Base-by-base conservation (phyloP, 2,888 invertebrate genomes). In the Drosophila neutralis region DNA sequence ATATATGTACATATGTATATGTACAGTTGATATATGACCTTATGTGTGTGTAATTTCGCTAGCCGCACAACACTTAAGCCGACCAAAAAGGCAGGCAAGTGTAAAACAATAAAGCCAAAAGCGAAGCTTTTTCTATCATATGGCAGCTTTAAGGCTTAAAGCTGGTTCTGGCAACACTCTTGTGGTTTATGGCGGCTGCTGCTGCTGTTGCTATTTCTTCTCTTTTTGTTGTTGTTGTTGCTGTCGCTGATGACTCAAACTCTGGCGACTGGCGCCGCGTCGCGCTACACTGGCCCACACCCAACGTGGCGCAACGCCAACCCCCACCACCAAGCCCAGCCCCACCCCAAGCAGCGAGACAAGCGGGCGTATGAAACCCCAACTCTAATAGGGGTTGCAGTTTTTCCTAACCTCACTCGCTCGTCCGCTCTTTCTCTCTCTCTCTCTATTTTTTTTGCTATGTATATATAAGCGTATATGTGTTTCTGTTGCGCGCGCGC, bases 311-410 rank as follows among this genome's bases (percentile, higher is more conserved):
- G 35, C 29, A 54, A 45, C 72, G 51, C 53, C 51, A 31, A 35
- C 10, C 35, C 54, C 53, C 35, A 67, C 63, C 73, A 49, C 58
- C 48, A 29, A 45, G 13, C 29, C 51, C 53, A 29, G 65, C 60
- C 54, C 52, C 78, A 53, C 27, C n/a, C 56, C 56, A n/a, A 38
- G n/a, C 29, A 40, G n/a, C 51, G 52, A 45, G 21, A 61, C 74
- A 61, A 78, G 52, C 71, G 83, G 81, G 83, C 80, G 69, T 72
- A 75, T 51, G 78, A 72, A 78, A 76, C 87, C 85, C 85, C 90
- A 89, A 89, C 90, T 85, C 86, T 82, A 80, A 74, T 79, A 83
- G 89, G 87, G 87, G 87, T 87, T 87, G 87, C 86, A 84, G 78
- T 85, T 80, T 84, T 89, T 73, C 75, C 79, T 72, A 80, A 77